A percentile compares a stretch with the other conserved stretches of the same genome.
Conservation (phyloP, 1,140 invertebrate genomes). For the Ceratina japonica region DNA sequence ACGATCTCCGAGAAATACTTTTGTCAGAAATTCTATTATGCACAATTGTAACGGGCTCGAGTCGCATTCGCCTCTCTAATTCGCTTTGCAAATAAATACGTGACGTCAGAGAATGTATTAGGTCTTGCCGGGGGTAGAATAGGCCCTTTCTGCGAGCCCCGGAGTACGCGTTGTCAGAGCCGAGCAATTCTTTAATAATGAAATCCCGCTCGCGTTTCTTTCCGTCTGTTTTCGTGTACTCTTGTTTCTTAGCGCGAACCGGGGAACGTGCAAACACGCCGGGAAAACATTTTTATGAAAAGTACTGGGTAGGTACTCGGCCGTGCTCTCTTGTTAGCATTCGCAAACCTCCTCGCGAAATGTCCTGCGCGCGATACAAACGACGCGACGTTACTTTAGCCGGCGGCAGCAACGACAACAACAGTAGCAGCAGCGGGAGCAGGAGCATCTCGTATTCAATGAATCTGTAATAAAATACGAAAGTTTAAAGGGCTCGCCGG, state of each 20-base stretch:
- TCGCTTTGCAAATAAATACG: no score
- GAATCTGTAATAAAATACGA: no score
- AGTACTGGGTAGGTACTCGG: no score
- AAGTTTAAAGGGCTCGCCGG: no score
- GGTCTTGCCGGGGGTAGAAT: no score
- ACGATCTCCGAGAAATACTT: no score
- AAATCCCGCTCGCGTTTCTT: slow-evolving; percentile 13
- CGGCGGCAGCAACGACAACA: background rate
- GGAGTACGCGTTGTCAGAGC: no score
- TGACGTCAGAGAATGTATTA: no score
- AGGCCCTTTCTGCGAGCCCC: no score
- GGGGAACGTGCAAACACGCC: background rate
- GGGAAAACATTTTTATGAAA: background rate
- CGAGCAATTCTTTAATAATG: slow-evolving; percentile 29
- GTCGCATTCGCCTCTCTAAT: no score
- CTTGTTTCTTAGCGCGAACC: background rate
- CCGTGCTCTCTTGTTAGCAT: background rate
- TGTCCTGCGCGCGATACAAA: background rate
- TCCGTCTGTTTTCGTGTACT: background rate
- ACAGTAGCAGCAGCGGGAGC: background rate
- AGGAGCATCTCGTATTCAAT: background rate
- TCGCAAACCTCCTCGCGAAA: background rate
- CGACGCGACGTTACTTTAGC: background rate
- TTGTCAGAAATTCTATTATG: no score
- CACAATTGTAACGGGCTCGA: no score